phyloP scores from a whole-genome alignment of 2,797 vertebrate genomes.

The Morelia viridis region DNA sequence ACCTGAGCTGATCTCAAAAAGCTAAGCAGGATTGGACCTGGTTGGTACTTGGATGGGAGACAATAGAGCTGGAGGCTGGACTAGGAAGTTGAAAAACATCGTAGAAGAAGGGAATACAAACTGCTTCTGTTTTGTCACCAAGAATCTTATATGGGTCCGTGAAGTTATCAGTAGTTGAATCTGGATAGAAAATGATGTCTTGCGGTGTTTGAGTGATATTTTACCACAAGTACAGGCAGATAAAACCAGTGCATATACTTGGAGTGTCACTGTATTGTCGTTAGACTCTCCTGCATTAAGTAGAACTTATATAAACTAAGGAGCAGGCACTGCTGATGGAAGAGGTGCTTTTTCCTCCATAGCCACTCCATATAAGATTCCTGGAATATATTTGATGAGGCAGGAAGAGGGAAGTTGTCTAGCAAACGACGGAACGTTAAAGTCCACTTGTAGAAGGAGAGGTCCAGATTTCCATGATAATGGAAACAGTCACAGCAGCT shows the following conservation, averaged over 20 bases:
- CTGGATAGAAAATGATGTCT: not conserved
- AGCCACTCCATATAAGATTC: not conserved
- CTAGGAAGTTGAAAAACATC: not conserved
- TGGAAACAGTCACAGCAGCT: not conserved
- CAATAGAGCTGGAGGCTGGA: not conserved
- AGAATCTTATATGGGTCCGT: not conserved
- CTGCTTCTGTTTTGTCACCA: not conserved
- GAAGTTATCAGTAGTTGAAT: not conserved
- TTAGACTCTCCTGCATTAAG: not conserved
- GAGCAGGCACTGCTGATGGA: not conserved
- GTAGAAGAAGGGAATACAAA: not conserved
- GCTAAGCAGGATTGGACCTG: not conserved
- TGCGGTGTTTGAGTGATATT: not conserved
- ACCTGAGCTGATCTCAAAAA: not conserved
- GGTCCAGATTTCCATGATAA: not conserved
- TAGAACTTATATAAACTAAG: not conserved
- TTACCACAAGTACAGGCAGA: not conserved
- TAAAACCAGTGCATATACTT: not conserved
- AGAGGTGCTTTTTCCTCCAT: not conserved
- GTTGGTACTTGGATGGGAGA: not conserved
- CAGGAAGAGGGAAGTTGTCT: not conserved
- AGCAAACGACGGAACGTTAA: not conserved
- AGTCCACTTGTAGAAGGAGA: not conserved
- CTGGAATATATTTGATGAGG: not conserved
- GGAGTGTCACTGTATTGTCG: not conserved